Percentiles rank a stretch among this genome's conserved stretches.
Evolutionary conservation across 2,113 vertebrate genomes (phyloP).

Genomic region (Rhombomys opimus): DNA sequence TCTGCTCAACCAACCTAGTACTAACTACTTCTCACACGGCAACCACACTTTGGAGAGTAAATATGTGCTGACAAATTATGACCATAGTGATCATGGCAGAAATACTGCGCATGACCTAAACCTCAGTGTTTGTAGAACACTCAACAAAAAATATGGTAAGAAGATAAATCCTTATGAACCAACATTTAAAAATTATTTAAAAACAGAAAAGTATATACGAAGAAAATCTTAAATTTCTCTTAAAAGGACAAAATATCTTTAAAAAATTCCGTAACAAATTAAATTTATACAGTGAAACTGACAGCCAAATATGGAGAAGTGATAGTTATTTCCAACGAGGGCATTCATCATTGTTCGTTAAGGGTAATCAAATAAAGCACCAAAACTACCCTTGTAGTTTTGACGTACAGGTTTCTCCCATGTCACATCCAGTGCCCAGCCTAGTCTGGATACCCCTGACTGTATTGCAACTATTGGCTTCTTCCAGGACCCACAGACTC

Average conservation of each 20-base stretch:
- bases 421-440: not conserved
- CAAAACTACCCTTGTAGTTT: not conserved
- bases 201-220: not conserved
- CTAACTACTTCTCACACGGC: not conserved
- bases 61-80: not conserved
- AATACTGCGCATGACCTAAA: not conserved
- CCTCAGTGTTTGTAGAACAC: not conserved
- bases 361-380: not conserved
- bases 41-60: not conserved
- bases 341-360: conserved; percentile 15
- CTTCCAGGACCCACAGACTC: not conserved
- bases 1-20: not conserved
- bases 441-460: not conserved
- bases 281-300: not conserved
- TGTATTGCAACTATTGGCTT: not conserved
- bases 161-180: not conserved
- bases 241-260: conserved; percentile 29
- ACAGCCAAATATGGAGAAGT: not conserved
- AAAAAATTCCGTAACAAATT: conserved; percentile 9
- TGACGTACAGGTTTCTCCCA: not conserved
- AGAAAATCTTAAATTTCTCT: conserved; percentile 7
- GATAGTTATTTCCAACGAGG: not conserved
- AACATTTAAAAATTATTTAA: conserved; percentile 7
- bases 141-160: conserved; percentile 18
- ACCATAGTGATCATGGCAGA: conserved; percentile 32